Percentiles rank a stretch among this genome's conserved stretches.
These are phyloP conservation scores for Drosophila burlai DNA, from an alignment of 1,140 invertebrate species.

Conservation along the genomic window DNA sequence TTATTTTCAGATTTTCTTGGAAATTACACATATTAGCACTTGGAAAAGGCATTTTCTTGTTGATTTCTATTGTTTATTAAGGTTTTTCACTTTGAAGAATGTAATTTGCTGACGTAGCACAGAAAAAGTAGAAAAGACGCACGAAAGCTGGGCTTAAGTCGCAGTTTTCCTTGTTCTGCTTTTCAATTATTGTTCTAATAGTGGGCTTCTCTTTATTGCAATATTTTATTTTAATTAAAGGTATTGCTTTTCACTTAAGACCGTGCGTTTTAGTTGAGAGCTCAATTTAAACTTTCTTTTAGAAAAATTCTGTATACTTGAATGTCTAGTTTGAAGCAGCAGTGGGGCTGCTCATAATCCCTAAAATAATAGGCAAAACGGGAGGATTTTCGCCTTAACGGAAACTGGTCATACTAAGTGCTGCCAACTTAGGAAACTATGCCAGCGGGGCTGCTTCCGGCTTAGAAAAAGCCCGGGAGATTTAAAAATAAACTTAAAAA, in stretches of 20 bases:
- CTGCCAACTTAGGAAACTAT: slow-evolving; percentile 15
- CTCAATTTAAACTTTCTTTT: slow-evolving; percentile 32
- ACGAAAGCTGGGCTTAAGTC: not conserved
- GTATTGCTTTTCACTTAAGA: slow-evolving; percentile 1
- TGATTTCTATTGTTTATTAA: not conserved
- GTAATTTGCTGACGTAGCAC: slow-evolving; percentile 22
- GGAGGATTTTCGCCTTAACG: not conserved
- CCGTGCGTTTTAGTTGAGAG: slow-evolving; percentile 15
- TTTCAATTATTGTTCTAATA: not conserved
- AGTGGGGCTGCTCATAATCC: not conserved
- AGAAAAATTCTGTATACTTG: slow-evolving; percentile 72
- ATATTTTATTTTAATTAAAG: not conserved
- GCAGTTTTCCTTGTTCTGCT: not conserved
- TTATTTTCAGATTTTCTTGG: not conserved
- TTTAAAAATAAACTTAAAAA: not conserved
- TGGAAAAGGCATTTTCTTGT: not conserved
- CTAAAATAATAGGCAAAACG: not conserved
- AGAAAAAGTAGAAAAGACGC: not conserved
- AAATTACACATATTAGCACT: slow-evolving; percentile 15
- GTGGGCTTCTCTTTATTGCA: not conserved
- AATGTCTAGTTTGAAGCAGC: slow-evolving; percentile 34
- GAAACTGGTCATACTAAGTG: not conserved
- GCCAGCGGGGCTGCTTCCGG: not conserved
- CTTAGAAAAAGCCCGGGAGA: not conserved
- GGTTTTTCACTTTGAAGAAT: not conserved